Evolutionary conservation across 1,140 invertebrate genomes (phyloP).

Genomic region (Fopius arisanus): DNA sequence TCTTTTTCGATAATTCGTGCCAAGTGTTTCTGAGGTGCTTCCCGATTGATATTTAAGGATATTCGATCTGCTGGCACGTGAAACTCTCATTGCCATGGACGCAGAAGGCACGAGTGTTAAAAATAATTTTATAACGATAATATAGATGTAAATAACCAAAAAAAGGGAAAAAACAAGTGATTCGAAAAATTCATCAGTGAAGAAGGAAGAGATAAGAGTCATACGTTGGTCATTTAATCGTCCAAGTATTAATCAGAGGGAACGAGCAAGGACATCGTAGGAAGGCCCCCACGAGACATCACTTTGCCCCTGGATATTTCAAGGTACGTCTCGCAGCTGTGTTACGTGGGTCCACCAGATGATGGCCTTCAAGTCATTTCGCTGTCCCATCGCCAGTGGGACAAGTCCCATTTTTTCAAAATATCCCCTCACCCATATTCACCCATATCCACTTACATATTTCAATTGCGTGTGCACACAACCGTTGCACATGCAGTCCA

Average conservation of each 20-base stretch:
- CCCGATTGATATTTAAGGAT: constrained; percentile 3
- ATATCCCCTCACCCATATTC: too few species aligned
- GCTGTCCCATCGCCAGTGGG: neutral
- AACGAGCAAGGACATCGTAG: constrained; percentile 36
- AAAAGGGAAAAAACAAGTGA: neutral
- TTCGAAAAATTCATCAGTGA: neutral
- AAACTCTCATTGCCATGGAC: constrained; percentile 45
- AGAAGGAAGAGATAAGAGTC: constrained; percentile 6
- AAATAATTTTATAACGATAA: constrained; percentile 10
- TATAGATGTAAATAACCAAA: constrained; percentile 11
- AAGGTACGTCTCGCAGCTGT: constrained; percentile 34
- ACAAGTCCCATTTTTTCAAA: neutral
- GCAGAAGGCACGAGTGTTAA: constrained; percentile 39
- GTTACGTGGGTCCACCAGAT: neutral
- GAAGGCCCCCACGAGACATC: constrained; percentile 24
- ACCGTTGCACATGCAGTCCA: neutral
- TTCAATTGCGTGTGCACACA: neutral
- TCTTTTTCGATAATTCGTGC: neutral
- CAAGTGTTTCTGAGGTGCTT: constrained; percentile 3
- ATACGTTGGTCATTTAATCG: constrained; percentile 16
- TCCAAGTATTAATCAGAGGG: constrained; percentile 25
- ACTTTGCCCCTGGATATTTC: constrained; percentile 30
- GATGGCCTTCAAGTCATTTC: neutral
- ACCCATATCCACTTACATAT: neutral
- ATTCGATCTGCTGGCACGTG: constrained; percentile 13